These are phyloP conservation scores for Apamea anceps DNA, from an alignment of 2,888 invertebrate genomes.

Conservation along the genomic window DNA sequence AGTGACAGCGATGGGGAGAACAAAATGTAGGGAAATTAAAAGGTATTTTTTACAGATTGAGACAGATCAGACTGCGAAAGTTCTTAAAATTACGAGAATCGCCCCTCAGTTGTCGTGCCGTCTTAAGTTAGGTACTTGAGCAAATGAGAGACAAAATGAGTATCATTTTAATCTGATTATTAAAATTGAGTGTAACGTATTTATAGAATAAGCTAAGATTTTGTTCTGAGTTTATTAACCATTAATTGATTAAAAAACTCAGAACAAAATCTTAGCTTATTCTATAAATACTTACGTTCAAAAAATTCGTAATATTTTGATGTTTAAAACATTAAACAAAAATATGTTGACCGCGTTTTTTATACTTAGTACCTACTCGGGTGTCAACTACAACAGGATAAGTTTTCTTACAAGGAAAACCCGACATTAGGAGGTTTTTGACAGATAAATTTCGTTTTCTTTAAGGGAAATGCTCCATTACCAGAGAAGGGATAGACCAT, in stretches of 20 bases:
- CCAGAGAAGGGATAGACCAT: background rate
- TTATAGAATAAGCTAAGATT: no score
- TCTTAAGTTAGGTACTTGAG: background rate
- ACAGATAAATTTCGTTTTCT: background rate
- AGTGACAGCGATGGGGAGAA: no score
- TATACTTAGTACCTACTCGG: no score
- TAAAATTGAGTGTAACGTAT: background rate
- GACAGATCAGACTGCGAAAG: no score
- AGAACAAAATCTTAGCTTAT: background rate
- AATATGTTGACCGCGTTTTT: background rate
- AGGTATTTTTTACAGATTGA: no score
- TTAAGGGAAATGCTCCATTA: slow-evolving; percentile 12
- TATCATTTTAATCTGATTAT: background rate
- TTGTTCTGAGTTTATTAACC: no score
- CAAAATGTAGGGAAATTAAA: no score
- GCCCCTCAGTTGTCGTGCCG: no score
- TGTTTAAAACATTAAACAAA: background rate
- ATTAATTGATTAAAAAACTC: background rate
- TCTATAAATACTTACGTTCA: background rate
- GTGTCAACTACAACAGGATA: background rate
- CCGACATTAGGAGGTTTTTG: background rate
- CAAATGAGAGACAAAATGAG: background rate
- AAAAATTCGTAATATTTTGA: background rate
- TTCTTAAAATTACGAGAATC: no score
- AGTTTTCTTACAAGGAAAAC: background rate